Evolutionary conservation across 2,888 invertebrate genomes (phyloP).

Genomic region (Tetranychus truncatus): DNA sequence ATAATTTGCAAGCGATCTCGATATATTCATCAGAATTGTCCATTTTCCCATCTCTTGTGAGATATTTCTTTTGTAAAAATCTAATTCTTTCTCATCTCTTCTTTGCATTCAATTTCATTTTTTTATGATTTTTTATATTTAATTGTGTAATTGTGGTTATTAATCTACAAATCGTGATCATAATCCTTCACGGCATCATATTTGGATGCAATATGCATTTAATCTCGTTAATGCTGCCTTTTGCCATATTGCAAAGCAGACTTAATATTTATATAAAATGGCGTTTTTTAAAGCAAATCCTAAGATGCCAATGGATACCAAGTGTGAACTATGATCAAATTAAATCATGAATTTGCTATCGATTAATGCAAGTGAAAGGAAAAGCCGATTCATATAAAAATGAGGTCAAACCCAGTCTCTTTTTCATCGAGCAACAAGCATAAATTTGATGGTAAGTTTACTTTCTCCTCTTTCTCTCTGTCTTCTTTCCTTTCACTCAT

Average conservation of each 20-base stretch:
- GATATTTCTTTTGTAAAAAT: no score
- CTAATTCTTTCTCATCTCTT: no score
- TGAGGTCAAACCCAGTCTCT: neutral
- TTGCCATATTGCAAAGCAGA: neutral
- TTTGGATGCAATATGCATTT: no score
- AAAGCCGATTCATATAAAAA: neutral
- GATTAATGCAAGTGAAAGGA: neutral
- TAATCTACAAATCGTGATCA: no score
- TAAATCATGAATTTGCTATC: neutral
- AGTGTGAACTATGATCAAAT: neutral
- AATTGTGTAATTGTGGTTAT: no score
- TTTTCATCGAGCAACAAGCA: neutral
- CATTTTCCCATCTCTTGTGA: no score
- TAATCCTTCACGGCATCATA: no score
- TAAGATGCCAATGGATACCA: neutral
- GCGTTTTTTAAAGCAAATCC: neutral
- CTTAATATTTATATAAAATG: neutral
- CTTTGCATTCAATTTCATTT: no score
- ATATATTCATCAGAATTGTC: no score
- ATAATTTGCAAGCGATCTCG: neutral
- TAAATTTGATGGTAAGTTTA: neutral
- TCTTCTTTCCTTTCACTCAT: neutral
- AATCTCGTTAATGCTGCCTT: no score
- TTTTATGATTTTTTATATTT: no score
- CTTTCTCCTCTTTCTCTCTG: neutral